Evolutionary conservation across 2,113 vertebrate genomes (phyloP).

Genomic region (Erpornis zantholeuca): DNA sequence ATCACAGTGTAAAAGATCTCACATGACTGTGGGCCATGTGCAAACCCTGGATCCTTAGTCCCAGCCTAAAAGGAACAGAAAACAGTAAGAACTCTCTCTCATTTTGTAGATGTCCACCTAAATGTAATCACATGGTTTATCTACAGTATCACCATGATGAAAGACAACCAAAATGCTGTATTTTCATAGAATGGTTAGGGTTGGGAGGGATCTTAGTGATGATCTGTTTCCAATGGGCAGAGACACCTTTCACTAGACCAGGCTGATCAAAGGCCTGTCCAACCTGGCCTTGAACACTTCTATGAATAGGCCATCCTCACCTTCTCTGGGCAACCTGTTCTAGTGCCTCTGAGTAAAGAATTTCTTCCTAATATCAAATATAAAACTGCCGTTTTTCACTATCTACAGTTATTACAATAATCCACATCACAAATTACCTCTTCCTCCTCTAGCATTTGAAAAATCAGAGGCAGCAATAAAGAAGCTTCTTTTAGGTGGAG

Average conservation of each 20-base stretch:
- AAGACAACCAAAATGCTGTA: background rate
- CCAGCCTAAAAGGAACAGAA: background rate
- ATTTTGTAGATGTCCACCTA: background rate
- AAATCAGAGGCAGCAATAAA: background rate
- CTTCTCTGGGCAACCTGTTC: background rate
- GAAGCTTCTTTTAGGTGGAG: background rate
- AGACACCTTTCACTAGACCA: background rate
- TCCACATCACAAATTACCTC: background rate
- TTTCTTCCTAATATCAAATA: background rate
- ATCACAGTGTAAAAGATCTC: background rate
- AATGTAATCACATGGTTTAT: background rate
- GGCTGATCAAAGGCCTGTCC: background rate
- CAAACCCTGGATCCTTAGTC: background rate
- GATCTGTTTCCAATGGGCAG: background rate
- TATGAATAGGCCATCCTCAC: background rate
- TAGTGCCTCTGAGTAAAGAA: background rate
- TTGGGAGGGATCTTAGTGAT: background rate
- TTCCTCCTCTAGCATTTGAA: background rate
- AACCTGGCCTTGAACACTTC: background rate
- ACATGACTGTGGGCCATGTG: fast-evolving
- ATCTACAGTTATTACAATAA: background rate
- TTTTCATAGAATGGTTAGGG: background rate
- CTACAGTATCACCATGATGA: background rate
- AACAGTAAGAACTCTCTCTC: background rate
- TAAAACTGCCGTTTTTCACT: background rate